Conservation (phyloP, 2,888 invertebrate species). For the Dichetophora obliterata region DNA sequence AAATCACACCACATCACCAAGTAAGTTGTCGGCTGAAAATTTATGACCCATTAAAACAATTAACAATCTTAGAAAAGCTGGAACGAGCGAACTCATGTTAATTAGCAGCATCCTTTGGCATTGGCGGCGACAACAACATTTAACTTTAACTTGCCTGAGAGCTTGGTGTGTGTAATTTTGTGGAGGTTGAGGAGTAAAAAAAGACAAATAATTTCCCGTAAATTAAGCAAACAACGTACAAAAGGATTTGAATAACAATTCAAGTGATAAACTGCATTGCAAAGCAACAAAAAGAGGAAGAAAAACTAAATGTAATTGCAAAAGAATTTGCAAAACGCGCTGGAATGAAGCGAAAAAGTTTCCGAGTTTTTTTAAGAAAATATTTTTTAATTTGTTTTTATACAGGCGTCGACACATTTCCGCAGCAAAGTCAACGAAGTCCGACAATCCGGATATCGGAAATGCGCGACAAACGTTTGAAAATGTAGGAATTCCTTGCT, state of each 20-base stretch:
- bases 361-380: neutral
- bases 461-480: constrained; percentile 29
- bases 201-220: constrained; percentile 32
- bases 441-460: constrained; percentile 28
- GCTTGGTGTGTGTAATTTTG: too few relatives aligned
- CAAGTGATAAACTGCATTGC: constrained; percentile 34
- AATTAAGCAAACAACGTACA: constrained; percentile 23
- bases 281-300: neutral
- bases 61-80: constrained; percentile 54
- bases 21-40: constrained; percentile 44
- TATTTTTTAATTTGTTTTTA: neutral
- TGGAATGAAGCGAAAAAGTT: neutral
- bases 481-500: constrained; percentile 26
- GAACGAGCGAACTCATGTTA: constrained; percentile 21
- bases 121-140: neutral
- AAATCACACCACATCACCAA: neutral
- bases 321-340: constrained; percentile 25
- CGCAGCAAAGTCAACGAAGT: neutral
- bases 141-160: neutral
- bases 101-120: constrained; percentile 33
- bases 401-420: neutral
- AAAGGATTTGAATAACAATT: constrained; percentile 37
- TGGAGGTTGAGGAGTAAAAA: neutral
- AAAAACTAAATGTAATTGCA: constrained; percentile 29
- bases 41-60: constrained; percentile 67